Evolutionary conservation across 2,888 invertebrate species (phyloP), one percentile per base, ranked within the genome.

Genomic region (Pseudococcus longispinus): DNA sequence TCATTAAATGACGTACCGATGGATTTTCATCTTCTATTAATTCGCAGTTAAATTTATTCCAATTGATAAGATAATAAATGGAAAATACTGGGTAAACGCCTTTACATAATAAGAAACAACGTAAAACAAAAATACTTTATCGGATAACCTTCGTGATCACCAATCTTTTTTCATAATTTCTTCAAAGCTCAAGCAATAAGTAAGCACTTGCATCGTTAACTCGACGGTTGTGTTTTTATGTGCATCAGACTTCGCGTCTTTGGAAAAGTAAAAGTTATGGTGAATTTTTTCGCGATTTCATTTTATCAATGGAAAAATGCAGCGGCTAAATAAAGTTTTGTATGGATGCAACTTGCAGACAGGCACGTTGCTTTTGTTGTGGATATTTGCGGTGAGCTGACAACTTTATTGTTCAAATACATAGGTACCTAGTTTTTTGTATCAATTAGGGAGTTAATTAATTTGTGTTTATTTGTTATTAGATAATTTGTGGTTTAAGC

Each of bases 21-120:
- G 77, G 20, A 26, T 80, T 42, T 80, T 80, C 42, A 80, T 80
- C 37, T 20, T 46, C n/a, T 18, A 80, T n/a, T 42, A 26, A 80
- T 42, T 77, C n/a, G 32, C 77, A 77, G 6, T 80, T 80, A 37
- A 37, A 77, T 80, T 80, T 20, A n/a, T 80, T 80, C 23, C 77
- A 80, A n/a, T 5, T 18, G 77, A 80, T 80, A 80, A 80, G 77
- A 80, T 80, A 37, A 74, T 18, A 32, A 1, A 42, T 42, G 37
- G 37, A 42, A 26, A 80, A 20, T 80, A 29, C 26, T 29, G 11
- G 32, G 9, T 11, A 32, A 74, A 4, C 20, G 18, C 74, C 20
- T 29, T 20, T 80, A 80, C 20, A 18, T 42, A 20, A 80, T 80
- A 20, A 42, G 77, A 37, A 77, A 42, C 42, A 80, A 80, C 77